Evolutionary conservation across 2,797 vertebrate species (phyloP), one percentile per base, ranked within the genome.

Genomic region (Sebastolobus altivelis): DNA sequence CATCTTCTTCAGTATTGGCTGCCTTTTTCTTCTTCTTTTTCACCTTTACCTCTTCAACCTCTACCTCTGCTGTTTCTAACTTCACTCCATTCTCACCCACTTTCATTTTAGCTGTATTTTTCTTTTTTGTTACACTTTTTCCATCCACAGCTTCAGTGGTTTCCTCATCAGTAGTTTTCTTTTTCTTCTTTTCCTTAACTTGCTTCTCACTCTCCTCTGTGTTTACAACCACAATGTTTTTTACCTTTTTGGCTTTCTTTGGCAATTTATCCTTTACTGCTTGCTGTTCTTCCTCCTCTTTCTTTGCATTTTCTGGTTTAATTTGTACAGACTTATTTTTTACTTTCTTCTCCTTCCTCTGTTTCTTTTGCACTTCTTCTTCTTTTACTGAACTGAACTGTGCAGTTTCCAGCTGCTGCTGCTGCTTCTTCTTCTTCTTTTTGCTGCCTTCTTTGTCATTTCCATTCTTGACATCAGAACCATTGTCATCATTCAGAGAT

Each of bases 231-330:
- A 27, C 11, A 54, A 29, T 6, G 0, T 59, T 20, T 77, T 87
- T 86, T 58, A 1, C 4, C 73, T 91, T 92, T 40, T 86, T 89
- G 10, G 0, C 43, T 77, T 82, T 91, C 67, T 84, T 84, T n/a
- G 35, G 4, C 18, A 43, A 8, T 25, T 1, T 4, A 14, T 78
- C 25, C 12, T 66, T 25, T 69, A 0, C 43, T 40, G 2, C 37
- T 59, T 56, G 22, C 10, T 79, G 2, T 18, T 82, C 38, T 18
- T 82, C 35, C 27, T 71, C 81, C 52, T 72, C 79, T 18, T n/a
- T 25, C 22, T 54, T 35, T 8, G 1, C 20, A 43, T 79, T 58
- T 75, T 71, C 75, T 56, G 33, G 13, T 73, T 84, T n/a, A 1
- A 46, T 63, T 75, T 91, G 43, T 22, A 13, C 33, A 18, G 11